phyloP scores from a whole-genome alignment of 2,113 vertebrate species.

The Tamias sibiricus region DNA sequence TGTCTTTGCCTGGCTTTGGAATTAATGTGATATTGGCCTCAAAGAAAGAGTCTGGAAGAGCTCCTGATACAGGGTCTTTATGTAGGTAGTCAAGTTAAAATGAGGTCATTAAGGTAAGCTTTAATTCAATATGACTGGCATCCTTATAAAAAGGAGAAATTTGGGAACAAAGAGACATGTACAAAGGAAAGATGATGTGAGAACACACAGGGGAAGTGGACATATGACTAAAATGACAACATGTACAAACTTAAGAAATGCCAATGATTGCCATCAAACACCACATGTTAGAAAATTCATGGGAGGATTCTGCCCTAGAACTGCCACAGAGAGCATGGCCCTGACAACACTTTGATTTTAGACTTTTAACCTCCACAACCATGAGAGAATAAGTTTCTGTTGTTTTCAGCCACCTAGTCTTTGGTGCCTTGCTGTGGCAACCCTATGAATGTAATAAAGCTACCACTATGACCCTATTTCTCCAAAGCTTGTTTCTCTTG shows the following conservation, averaged over 20 bases:
- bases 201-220: background rate
- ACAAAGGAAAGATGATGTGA: background rate
- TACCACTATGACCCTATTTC: background rate
- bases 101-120: background rate
- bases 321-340: background rate
- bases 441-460: background rate
- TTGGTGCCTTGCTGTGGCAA: background rate
- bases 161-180: background rate
- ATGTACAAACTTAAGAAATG: background rate
- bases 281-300: background rate
- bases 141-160: background rate
- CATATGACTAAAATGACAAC: background rate
- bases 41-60: too few relatives aligned
- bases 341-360: background rate
- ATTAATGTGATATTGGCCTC: too few relatives aligned
- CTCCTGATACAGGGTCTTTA: background rate
- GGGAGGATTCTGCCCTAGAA: background rate
- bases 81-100: background rate
- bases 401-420: background rate
- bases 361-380: background rate
- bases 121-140: background rate
- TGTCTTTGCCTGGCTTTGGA: too few relatives aligned
- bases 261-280: background rate
- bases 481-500: background rate
- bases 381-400: background rate